phyloP scores from a whole-genome alignment of 2,888 invertebrate species.

The Cephonodes hylas region DNA sequence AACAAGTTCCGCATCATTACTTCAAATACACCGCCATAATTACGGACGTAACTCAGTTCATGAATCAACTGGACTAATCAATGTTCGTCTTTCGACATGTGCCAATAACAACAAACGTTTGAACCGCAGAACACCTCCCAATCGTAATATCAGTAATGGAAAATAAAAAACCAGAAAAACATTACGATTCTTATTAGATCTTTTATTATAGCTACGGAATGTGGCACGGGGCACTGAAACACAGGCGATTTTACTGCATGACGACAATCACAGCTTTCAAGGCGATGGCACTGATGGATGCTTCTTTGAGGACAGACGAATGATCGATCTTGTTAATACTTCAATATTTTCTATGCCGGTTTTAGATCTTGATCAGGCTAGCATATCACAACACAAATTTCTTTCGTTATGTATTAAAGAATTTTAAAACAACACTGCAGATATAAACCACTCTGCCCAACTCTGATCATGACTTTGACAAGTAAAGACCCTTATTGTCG shows the following conservation, averaged over 20 bases:
- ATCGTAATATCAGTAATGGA: constrained; percentile 12
- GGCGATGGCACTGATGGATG: background rate
- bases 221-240: background rate
- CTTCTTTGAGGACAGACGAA: background rate
- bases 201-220: constrained; percentile 11
- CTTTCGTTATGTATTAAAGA: background rate
- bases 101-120: constrained; percentile 18
- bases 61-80: constrained; percentile 15
- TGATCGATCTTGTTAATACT: background rate
- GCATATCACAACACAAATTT: no score
- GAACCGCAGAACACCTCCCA: constrained; percentile 14
- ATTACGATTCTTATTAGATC: constrained; percentile 9
- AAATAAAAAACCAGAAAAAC: constrained; percentile 15
- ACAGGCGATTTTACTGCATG: background rate
- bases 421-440: no score
- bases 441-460: no score
- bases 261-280: constrained; percentile 3
- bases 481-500: no score
- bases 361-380: background rate
- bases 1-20: constrained; percentile 1
- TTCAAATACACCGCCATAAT: constrained; percentile 10
- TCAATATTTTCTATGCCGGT: background rate
- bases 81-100: constrained; percentile 16
- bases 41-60: constrained; percentile 13
- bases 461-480: no score